Evolutionary conservation across 1,140 invertebrate species (phyloP).

Genomic region (Heterodera carotae): DNA sequence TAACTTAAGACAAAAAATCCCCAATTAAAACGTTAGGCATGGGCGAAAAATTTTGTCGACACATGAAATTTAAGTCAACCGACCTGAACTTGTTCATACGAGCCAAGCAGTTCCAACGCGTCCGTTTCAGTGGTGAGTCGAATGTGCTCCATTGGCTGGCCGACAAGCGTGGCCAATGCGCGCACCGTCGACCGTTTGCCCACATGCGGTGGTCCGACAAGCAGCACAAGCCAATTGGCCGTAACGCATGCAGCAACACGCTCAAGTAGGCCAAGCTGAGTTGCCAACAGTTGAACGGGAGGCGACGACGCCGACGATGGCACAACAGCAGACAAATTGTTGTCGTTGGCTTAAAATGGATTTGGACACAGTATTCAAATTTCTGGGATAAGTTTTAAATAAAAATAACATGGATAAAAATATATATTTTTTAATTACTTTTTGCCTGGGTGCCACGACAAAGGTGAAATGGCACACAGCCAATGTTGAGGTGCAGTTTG

Average conservation of each 20-base stretch:
- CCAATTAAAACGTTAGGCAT: no score
- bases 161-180: slow-evolving; percentile 76
- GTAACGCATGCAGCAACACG: slow-evolving; percentile 80
- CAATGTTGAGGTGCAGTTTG: slow-evolving; percentile 3
- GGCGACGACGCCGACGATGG: neutral
- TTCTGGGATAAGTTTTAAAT: no score
- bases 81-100: slow-evolving; percentile 85
- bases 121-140: slow-evolving; percentile 89
- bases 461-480: slow-evolving; percentile 12
- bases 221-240: slow-evolving; percentile 86
- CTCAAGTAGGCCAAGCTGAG: slow-evolving; percentile 74
- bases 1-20: no score
- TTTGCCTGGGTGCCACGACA: neutral
- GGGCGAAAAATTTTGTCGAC: no score
- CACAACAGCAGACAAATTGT: neutral
- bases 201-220: slow-evolving; percentile 78
- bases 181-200: slow-evolving; percentile 83
- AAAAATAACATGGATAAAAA: no score
- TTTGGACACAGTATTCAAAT: no score
- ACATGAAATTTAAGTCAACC: slow-evolving; percentile 6
- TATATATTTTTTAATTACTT: neutral
- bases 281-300: slow-evolving; percentile 69
- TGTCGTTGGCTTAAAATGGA: neutral
- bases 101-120: slow-evolving; percentile 88
- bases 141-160: slow-evolving; percentile 76